Evolutionary conservation across 2,888 invertebrate genomes (phyloP).

Genomic region (Salticus scenicus): DNA sequence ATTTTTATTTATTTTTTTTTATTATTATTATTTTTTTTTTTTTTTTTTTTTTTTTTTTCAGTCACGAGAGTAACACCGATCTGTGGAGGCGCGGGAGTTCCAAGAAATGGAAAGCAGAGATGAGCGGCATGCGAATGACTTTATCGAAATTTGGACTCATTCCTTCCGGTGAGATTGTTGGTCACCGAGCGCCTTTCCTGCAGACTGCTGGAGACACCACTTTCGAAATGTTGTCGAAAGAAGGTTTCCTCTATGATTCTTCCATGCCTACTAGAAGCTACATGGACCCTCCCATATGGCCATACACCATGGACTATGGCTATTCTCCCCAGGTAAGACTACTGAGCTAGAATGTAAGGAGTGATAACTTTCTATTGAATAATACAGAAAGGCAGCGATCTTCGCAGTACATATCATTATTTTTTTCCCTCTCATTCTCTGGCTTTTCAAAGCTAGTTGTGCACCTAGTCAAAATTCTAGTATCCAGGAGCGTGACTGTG

Average conservation of each 20-base stretch:
- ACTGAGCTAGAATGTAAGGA: not conserved
- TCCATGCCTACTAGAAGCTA: constrained; percentile 80
- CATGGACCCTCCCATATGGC: constrained; percentile 80
- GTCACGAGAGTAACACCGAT: constrained; percentile 69
- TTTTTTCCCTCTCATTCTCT: no score
- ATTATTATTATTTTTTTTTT: no score
- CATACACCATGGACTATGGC: constrained; percentile 82
- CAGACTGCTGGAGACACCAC: constrained; percentile 80
- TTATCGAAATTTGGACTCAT: constrained; percentile 72
- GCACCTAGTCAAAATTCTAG: no score
- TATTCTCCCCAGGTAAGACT: constrained; percentile 32
- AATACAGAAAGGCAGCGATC: no score
- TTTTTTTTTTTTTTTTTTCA: constrained; percentile 22
- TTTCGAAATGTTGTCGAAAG: constrained; percentile 79
- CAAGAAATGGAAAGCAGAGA: constrained; percentile 73
- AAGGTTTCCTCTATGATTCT: constrained; percentile 80
- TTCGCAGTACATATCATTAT: no score
- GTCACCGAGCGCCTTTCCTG: constrained; percentile 79
- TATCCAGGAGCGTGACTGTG: no score
- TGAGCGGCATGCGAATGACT: constrained; percentile 73
- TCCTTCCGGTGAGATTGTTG: constrained; percentile 73
- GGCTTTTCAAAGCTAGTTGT: no score
- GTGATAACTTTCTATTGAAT: no score
- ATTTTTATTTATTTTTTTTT: no score
- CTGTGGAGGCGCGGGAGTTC: constrained; percentile 71